Evolutionary conservation across 2,113 vertebrate species (phyloP), one percentile per base, ranked within the genome.

Genomic region (Ptyas mucosa): DNA sequence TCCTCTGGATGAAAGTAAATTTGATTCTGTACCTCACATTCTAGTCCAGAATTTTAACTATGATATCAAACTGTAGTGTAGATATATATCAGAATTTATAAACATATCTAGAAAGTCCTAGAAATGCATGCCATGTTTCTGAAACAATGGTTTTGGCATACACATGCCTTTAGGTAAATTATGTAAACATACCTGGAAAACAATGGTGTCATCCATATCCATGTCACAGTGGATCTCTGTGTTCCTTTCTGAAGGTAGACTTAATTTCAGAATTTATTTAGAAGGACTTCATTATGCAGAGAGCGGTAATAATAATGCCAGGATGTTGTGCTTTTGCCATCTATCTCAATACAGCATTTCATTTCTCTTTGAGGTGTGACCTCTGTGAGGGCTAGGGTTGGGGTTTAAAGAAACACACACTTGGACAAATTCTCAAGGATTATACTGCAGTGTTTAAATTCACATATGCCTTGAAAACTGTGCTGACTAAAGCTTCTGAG

Each of bases 401-500:
- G 94, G 88, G 18, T 51, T 61, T 87, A 92, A 88, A 93, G 94
- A 92, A 93, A 92, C 88, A 24, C 51, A 69, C 61, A 75, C 89
- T 93, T 94, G 94, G 95, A 92, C 91, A 94, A 95, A 91, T 89
- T 95, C 95, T 95, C 95, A 96, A 93, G 90, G 96, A 96, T 97
- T 97, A 97, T 96, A 94, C 90, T 96, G 96, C 95, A 95, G 94
- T 95, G 95, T 95, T 96, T 97, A 96, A 93, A 96, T 94, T 94
- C 96, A 96, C 97, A 97, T 95, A 95, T 95, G 96, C 94, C 96
- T 96, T 94, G 92, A 26, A 94, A 96, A 97, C 96, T 96, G 95
- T 96, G 94, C 89, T 93, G 96, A 96, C 95, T 96, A 96, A 97
- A 96, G 94, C 95, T 95, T 92, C 93, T 95, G 95, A 95, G 93